phyloP scores from a whole-genome alignment of 1,140 invertebrate genomes.

The Zeugodacus cucurbitae region DNA sequence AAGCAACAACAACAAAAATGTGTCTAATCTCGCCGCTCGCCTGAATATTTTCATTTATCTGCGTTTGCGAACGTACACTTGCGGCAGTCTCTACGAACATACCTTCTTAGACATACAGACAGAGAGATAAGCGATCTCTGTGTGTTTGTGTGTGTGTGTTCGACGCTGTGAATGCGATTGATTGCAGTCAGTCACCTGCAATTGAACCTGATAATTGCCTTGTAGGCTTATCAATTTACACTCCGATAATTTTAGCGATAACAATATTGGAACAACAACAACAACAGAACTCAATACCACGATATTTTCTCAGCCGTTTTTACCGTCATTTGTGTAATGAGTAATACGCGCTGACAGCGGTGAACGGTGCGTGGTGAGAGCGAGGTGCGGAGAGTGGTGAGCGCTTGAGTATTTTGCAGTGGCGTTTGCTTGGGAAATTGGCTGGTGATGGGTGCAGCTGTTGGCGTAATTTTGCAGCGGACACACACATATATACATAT shows the following conservation, averaged over 20 bases:
- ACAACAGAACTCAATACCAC: too few species aligned
- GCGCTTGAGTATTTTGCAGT: background rate
- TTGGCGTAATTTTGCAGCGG: background rate
- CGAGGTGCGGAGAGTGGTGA: background rate
- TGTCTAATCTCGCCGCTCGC: background rate
- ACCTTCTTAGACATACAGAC: too few species aligned
- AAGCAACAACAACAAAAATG: background rate
- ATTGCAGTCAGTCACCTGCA: slow-evolving; percentile 1
- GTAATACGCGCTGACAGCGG: background rate
- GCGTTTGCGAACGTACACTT: background rate
- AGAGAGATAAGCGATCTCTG: too few species aligned
- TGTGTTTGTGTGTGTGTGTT: background rate
- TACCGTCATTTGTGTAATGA: background rate
- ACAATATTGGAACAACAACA: background rate
- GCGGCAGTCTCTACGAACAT: background rate
- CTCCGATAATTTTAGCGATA: background rate
- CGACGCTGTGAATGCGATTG: background rate
- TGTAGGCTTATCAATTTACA: slow-evolving; percentile 9
- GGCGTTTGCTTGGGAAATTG: background rate
- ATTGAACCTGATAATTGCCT: slow-evolving; percentile 17
- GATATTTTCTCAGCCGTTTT: background rate
- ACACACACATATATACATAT: background rate
- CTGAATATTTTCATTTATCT: background rate
- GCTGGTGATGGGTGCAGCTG: background rate
- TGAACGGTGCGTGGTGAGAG: background rate